Evolutionary conservation across 2,113 vertebrate genomes (phyloP).

Genomic region (Macaca nemestrina): DNA sequence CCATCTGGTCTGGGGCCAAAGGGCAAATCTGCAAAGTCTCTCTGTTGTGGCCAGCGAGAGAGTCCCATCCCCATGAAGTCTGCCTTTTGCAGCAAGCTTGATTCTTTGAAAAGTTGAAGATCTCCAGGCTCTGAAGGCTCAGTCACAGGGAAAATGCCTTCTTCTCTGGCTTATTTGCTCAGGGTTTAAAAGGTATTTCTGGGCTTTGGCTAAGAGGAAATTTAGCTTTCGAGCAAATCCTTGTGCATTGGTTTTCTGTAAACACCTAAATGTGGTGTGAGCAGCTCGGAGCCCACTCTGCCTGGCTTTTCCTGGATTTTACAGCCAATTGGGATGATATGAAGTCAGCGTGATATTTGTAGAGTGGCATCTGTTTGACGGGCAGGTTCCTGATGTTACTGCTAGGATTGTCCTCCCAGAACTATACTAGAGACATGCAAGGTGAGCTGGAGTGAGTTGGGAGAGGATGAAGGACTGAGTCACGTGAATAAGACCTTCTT

Average conservation of each 20-base stretch:
- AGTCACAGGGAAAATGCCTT: conserved; percentile 54
- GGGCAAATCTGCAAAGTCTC: background rate
- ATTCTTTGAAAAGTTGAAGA: background rate
- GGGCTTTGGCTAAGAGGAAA: conserved; percentile 79
- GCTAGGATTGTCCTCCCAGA: background rate
- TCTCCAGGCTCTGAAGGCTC: background rate
- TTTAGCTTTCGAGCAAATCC: conserved; percentile 75
- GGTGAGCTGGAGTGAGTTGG: rapidly evolving
- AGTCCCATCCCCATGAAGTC: rapidly evolving
- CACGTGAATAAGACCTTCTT: background rate
- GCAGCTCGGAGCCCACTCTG: background rate
- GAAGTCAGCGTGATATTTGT: background rate
- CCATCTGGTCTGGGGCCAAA: background rate
- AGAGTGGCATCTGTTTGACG: background rate
- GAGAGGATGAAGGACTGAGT: too few relatives aligned
- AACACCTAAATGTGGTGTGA: conserved; percentile 44
- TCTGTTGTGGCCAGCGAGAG: rapidly evolving
- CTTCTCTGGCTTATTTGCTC: conserved; percentile 78
- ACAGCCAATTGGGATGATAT: background rate
- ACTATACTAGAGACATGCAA: rapidly evolving
- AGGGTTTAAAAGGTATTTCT: conserved; percentile 80
- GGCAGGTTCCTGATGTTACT: background rate
- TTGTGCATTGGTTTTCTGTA: conserved; percentile 53
- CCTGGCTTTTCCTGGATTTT: background rate
- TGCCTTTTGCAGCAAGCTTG: background rate